phyloP scores from a whole-genome alignment of 2,888 invertebrate genomes.

The Galeruca laticollis region DNA sequence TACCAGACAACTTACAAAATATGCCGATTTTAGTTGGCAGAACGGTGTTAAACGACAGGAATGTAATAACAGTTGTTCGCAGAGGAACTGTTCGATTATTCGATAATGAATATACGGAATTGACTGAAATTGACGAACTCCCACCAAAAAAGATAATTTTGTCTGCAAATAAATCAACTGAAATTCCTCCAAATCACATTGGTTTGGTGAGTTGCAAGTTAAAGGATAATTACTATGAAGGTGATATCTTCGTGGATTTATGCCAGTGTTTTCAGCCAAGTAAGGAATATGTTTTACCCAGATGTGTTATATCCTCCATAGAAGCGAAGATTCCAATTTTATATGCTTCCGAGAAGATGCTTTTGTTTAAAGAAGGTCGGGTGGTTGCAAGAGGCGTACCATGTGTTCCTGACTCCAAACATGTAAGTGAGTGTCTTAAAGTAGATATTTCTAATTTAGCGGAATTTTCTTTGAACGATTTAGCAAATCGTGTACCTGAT shows the following conservation, averaged over 20 bases:
- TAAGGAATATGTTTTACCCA: constrained; percentile 7
- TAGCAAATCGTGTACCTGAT: background rate
- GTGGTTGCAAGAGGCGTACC: no score
- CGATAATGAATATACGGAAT: no score
- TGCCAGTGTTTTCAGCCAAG: background rate
- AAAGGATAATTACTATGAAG: background rate
- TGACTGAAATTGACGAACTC: background rate
- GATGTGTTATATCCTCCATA: background rate
- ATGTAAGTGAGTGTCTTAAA: no score
- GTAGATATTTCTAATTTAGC: no score
- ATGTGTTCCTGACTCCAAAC: no score
- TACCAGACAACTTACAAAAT: no score
- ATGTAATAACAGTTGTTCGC: background rate
- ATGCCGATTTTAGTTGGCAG: background rate
- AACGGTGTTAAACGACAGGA: background rate
- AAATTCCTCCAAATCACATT: background rate
- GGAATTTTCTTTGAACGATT: background rate
- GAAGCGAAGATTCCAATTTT: background rate
- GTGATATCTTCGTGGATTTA: background rate
- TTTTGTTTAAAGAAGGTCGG: background rate
- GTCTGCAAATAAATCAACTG: background rate
- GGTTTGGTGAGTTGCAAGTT: no score
- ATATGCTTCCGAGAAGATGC: background rate
- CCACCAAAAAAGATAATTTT: no score
- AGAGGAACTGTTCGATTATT: no score